A percentile compares a stretch with the other conserved stretches of the same genome.
Conservation (phyloP, 2,888 invertebrate genomes). For the Sesamia inferens region DNA sequence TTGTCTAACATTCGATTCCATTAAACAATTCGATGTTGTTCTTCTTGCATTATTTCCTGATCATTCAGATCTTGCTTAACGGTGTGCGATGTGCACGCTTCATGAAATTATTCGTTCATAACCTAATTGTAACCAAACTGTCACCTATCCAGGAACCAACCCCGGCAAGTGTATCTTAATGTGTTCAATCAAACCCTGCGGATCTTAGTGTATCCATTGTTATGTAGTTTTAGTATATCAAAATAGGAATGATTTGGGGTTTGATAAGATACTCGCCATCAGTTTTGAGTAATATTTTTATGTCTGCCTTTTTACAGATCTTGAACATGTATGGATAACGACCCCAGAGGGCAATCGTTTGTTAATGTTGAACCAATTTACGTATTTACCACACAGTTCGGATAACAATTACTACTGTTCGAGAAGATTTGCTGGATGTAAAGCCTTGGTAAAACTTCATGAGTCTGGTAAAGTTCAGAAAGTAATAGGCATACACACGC, state of each 20-base stretch:
- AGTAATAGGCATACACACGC: conserved; percentile 12
- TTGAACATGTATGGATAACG: conserved; percentile 23
- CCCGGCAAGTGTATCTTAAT: too few relatives aligned
- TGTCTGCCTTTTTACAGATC: not conserved
- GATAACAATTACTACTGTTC: conserved; percentile 20
- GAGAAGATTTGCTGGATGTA: conserved; percentile 23
- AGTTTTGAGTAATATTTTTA: not conserved
- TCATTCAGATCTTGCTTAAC: not conserved
- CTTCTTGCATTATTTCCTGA: not conserved
- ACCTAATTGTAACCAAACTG: not conserved
- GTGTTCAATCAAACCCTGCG: too few relatives aligned
- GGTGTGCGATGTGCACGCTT: not conserved
- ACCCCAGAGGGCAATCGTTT: conserved; percentile 21
- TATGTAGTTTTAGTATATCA: too few relatives aligned
- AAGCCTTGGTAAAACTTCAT: conserved; percentile 36
- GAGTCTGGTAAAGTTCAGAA: conserved; percentile 4
- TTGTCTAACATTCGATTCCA: not conserved
- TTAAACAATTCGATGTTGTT: not conserved
- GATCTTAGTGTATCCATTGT: too few relatives aligned
- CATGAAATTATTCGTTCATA: not conserved
- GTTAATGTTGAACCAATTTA: conserved; percentile 25
- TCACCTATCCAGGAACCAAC: too few relatives aligned
- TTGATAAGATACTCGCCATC: not conserved
- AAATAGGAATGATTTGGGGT: not conserved
- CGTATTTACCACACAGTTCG: conserved; percentile 18